Conservation (phyloP, 2,888 invertebrate species). For the Volucella inanis region DNA sequence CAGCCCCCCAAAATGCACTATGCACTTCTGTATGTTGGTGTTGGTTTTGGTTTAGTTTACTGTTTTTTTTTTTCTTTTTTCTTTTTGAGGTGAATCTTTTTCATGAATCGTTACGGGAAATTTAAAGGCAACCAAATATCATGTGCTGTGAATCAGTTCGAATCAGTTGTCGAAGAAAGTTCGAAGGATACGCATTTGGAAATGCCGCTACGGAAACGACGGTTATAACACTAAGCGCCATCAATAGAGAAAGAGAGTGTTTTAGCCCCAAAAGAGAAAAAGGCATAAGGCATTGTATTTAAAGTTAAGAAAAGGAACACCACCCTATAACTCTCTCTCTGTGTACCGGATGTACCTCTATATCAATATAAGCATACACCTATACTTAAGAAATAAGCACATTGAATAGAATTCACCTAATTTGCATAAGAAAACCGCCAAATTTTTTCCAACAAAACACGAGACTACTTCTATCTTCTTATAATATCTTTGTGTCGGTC, state of each 20-base stretch:
- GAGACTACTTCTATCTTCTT: constrained; percentile 33
- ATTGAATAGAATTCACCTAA: constrained; percentile 64
- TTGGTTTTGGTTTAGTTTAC: neutral
- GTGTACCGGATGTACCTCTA: constrained; percentile 37
- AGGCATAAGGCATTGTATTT: neutral
- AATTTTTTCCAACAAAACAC: constrained; percentile 61
- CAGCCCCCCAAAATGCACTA: constrained; percentile 34
- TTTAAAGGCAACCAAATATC: constrained; percentile 30
- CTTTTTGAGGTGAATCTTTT: too few species aligned
- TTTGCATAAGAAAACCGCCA: constrained; percentile 75
- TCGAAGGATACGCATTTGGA: constrained; percentile 80
- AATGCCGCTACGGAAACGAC: constrained; percentile 73
- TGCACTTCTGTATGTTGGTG: constrained; percentile 39
- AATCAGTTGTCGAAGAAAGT: constrained; percentile 82
- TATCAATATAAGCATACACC: constrained; percentile 36
- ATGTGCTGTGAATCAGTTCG: constrained; percentile 42
- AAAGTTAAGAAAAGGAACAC: constrained; percentile 38
- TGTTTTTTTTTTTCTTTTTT: neutral
- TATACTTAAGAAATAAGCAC: constrained; percentile 69
- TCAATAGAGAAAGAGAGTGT: constrained; percentile 42
- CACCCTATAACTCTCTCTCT: constrained; percentile 7
- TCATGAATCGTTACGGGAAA: too few species aligned
- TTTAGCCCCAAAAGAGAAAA: constrained; percentile 9
- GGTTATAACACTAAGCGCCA: constrained; percentile 58
- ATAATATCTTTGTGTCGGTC: constrained; percentile 47